Base-by-base conservation (phyloP, 2,888 invertebrate genomes). In the Pyrocoelia pectoralis region DNA sequence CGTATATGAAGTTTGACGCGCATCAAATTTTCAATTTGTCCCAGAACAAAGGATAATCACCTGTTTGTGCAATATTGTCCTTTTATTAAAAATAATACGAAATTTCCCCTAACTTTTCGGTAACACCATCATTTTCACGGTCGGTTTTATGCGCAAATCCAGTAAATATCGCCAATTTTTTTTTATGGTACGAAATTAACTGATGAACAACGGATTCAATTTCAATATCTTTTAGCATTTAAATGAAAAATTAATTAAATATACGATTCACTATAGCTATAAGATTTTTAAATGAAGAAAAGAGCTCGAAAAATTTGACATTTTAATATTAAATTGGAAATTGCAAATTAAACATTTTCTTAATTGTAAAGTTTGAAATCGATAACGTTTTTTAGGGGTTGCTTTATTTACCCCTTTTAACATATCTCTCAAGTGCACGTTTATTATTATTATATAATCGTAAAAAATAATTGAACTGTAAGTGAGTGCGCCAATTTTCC, bases 21-120 rank as follows among this genome's bases (percentile, higher is more conserved):
- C 74, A 72, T 76, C 77, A 76, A 76, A 78, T 76, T 75, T 72
- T 71, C 76, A 77, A 78, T 78, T 77, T 77, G 77, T 77, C 75
- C 68, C 75, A 75, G 76, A 74, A 77, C 76, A 76, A 77, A 74
- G 68, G 74, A 74, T 76, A 76, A 77, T 78, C 77, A 78, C 78
- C 77, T 78, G 78, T 77, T 77, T 76, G 74, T 76, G 74, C 73
- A 72, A 71, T 62, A 66, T 56, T 60, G 67, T 66, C 73, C 70
- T 71, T 33, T 73, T 73, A 71, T 71, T 71, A 68, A 67, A 66
- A 56, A 43, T 60, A 56, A 62, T 68, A 68, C 66, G 63, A 61
- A 62, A 61, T 65, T 56, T 65, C 72, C 71, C 68, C 62, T 40
- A 38, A 57, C 68, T 62, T 52, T 51, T 40, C 18, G 48, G 55